A percentile compares a stretch with the other conserved stretches of the same genome.
Evolutionary conservation across 2,113 vertebrate genomes (phyloP).

Genomic region (Otolemur garnettii): DNA sequence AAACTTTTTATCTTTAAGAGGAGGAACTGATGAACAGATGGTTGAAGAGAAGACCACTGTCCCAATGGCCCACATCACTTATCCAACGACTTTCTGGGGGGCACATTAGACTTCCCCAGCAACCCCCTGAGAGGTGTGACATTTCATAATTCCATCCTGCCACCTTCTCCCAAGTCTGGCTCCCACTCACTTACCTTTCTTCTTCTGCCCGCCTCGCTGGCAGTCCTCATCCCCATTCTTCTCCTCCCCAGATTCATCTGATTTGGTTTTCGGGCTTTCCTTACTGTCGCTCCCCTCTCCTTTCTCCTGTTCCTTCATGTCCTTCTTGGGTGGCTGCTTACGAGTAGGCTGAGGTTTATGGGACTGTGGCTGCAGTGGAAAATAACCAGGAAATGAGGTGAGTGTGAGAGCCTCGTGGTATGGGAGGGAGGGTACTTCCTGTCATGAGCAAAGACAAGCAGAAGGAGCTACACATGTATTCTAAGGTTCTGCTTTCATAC

Average conservation of each 20-base stretch:
- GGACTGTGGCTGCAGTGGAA: conserved; percentile 80
- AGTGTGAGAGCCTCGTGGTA: not conserved
- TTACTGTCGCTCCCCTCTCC: conserved; percentile 94
- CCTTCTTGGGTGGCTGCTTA: conserved; percentile 92
- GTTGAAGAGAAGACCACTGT: not conserved
- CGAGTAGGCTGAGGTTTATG: conserved; percentile 90
- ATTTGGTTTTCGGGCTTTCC: conserved; percentile 97
- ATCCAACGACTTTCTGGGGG: not conserved
- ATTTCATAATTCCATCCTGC: not conserved
- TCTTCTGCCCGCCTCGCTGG: conserved; percentile 95
- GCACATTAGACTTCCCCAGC: not conserved
- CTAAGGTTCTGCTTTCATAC: not conserved
- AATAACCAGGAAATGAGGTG: not conserved
- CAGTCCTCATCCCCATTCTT: conserved; percentile 96
- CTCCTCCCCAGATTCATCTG: conserved; percentile 97
- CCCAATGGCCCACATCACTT: not conserved
- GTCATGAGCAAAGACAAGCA: not conserved
- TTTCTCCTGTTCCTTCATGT: conserved; percentile 95
- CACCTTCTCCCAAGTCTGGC: not conserved
- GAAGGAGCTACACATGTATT: not conserved
- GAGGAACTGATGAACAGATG: not conserved
- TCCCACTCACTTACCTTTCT: conserved; percentile 91
- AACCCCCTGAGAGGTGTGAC: not conserved
- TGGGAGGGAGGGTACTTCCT: not conserved
- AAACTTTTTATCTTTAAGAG: not conserved